These are phyloP conservation scores for Tretioscincus oriximinensis DNA, from an alignment of 2,113 vertebrate species.

Conservation along the genomic window DNA sequence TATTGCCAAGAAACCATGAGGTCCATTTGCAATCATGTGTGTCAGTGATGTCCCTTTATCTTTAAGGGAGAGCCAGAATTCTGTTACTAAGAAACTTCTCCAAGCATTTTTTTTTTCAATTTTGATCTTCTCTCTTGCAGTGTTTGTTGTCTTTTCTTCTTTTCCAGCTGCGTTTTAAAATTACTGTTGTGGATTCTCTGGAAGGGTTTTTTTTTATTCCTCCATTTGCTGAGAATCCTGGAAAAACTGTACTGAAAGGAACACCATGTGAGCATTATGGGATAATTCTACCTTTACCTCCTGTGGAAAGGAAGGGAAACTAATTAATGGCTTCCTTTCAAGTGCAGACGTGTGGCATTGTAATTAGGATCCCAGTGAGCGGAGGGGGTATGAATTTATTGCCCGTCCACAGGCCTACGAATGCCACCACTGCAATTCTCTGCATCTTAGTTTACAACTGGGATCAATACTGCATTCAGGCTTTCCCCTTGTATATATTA, in stretches of 20 bases:
- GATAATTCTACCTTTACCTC: slow-evolving; percentile 36
- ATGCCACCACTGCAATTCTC: slow-evolving; percentile 58
- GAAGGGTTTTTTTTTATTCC: slow-evolving; percentile 36
- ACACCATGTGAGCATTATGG: slow-evolving; percentile 2
- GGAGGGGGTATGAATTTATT: slow-evolving; percentile 52
- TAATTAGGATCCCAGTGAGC: slow-evolving; percentile 36
- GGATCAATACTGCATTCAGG: slow-evolving; percentile 55
- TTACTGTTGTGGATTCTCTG: neutral
- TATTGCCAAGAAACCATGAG: too few species aligned
- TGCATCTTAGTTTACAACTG: slow-evolving; percentile 45
- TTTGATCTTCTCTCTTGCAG: neutral
- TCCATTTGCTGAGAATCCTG: slow-evolving; percentile 20
- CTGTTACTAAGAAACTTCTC: neutral
- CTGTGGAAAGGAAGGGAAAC: slow-evolving; percentile 26
- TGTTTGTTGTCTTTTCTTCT: neutral
- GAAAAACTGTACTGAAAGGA: slow-evolving; percentile 38
- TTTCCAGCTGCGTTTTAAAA: neutral
- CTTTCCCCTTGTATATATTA: slow-evolving; percentile 53
- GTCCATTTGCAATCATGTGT: too few species aligned
- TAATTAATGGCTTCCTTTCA: slow-evolving; percentile 50
- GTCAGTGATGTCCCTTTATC: too few species aligned
- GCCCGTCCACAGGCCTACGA: slow-evolving; percentile 28
- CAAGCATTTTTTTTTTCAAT: neutral
- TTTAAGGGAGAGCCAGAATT: too few species aligned
- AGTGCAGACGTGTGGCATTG: slow-evolving; percentile 25